Evolutionary conservation across 2,113 vertebrate species (phyloP), one percentile per base, ranked within the genome.

Genomic region (Peromyscus leucopus): DNA sequence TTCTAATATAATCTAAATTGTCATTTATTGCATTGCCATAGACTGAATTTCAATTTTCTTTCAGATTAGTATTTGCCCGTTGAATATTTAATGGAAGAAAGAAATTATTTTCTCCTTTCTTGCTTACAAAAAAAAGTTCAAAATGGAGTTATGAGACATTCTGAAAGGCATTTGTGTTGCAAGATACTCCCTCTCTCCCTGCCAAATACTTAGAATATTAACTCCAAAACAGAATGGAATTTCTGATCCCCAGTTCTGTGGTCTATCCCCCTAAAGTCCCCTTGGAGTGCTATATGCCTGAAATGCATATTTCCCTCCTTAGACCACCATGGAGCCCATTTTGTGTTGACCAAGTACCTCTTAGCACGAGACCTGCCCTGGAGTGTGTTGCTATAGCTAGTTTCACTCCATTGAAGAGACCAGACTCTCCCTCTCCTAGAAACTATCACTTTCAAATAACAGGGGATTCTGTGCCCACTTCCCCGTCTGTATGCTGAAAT

Each of bases 1-100:
- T 95, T 95, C 93, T 97, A 96, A 96, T 39, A 83, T 36, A 79
- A 93, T 87, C 94, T 96, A 93, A 98, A 90, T 72, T 90, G 91
- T 93, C 92, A 90, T 65, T 89, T 89, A 48, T 69, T 96, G 94
- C 94, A 93, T 93, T 93, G 57, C 26, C 36, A 87, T 86, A 92
- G 46, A 93, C 76, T 93, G 90, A 93, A 97, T 97, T 98, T 97
- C 92, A 98, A 95, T 97, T 95, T 88, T 97, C 95, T 96, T 96
- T 95, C 74, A 85, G 92, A 96, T 97, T 95, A 90, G 61, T 96
- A 90, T 98, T 95, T 97, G 31, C 83, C 59, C 89, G 85, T 65
- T 96, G 93, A 98, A 95, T 96, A 97, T 97, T 97, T 96, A 85
- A 95, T 79, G 79, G 51, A 57, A 97, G 95, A 96, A 59, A 95